These are phyloP conservation scores for Pterois miles DNA, from an alignment of 2,797 vertebrate genomes.

Conservation along the genomic window DNA sequence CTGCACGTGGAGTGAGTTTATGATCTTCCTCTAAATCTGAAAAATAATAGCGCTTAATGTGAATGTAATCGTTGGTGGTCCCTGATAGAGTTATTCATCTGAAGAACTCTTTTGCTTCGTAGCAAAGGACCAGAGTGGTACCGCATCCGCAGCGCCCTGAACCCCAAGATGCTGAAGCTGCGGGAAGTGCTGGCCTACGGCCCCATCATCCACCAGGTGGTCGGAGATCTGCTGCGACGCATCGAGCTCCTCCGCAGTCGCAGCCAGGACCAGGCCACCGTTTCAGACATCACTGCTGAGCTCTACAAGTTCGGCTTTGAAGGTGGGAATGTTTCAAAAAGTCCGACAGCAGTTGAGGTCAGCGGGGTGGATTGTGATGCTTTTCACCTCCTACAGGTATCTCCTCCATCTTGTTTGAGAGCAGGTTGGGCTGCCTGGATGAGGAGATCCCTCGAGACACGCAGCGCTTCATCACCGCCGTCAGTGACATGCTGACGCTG, in stretches of 20 bases:
- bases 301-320: conserved; percentile 87
- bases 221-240: conserved; percentile 78
- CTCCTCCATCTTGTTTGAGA: conserved; percentile 83
- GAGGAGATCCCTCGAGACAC: conserved; percentile 82
- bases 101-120: not conserved
- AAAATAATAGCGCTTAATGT: too few species aligned
- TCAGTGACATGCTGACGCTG: conserved; percentile 75
- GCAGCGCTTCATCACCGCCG: conserved; percentile 75
- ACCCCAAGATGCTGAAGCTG: conserved; percentile 83
- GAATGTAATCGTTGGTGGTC: too few species aligned
- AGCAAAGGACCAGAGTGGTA: conserved; percentile 79
- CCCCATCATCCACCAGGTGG: conserved; percentile 77
- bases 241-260: conserved; percentile 70
- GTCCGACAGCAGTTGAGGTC: fast-evolving
- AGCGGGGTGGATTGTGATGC: not conserved
- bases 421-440: conserved; percentile 80
- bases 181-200: conserved; percentile 68
- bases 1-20: conserved; percentile 80
- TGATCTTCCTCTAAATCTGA: too few species aligned
- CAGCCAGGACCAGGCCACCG: conserved; percentile 69
- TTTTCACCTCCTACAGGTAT: conserved; percentile 60
- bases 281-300: conserved; percentile 74
- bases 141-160: conserved; percentile 79
- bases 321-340: conserved; percentile 49
- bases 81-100: not conserved